Conservation (phyloP, 1,140 invertebrate genomes). For the Drosophila takahashii region DNA sequence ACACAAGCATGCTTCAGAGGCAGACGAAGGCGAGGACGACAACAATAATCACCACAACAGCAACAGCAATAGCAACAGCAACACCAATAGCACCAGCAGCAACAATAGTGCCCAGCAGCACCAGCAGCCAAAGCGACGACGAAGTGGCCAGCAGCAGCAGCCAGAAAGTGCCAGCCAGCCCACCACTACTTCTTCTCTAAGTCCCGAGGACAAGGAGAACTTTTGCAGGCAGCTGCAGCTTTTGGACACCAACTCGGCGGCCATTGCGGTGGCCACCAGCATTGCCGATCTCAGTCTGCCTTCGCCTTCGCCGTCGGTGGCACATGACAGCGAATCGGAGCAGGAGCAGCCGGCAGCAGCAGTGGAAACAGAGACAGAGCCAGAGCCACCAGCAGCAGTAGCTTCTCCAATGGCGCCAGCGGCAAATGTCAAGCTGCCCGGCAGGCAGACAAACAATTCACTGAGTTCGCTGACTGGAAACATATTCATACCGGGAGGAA, state of each 20-base stretch:
- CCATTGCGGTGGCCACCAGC: slow-evolving; percentile 75
- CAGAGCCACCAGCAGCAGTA: slow-evolving; percentile 27
- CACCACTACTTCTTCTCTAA: slow-evolving; percentile 57
- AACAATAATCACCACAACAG: slow-evolving; percentile 44
- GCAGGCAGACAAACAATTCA: slow-evolving; percentile 94
- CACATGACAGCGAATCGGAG: slow-evolving; percentile 56
- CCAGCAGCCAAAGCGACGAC: slow-evolving; percentile 2
- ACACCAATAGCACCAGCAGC: slow-evolving; percentile 39
- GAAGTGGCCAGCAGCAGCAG: slow-evolving; percentile 9
- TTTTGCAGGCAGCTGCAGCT: slow-evolving; percentile 74
- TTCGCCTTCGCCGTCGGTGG: slow-evolving; percentile 53
- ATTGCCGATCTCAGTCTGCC: slow-evolving; percentile 70
- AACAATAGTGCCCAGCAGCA: slow-evolving; percentile 32
- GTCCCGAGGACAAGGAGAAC: slow-evolving; percentile 83
- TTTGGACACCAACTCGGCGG: slow-evolving; percentile 69
- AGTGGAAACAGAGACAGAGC: slow-evolving; percentile 5
- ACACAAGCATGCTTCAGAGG: slow-evolving; percentile 77
- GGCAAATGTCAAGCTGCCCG: slow-evolving; percentile 86
- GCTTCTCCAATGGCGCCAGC: slow-evolving; percentile 75
- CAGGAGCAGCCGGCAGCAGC: slow-evolving; percentile 31
- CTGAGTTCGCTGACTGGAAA: slow-evolving; percentile 92
- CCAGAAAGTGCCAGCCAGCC: slow-evolving; percentile 21
- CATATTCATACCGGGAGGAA: slow-evolving; percentile 88
- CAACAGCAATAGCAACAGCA: slow-evolving; percentile 46
- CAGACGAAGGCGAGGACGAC: slow-evolving; percentile 54